These are phyloP conservation scores for Microcebus lehilahytsara DNA, from an alignment of 2,113 vertebrate species.

Conservation along the genomic window DNA sequence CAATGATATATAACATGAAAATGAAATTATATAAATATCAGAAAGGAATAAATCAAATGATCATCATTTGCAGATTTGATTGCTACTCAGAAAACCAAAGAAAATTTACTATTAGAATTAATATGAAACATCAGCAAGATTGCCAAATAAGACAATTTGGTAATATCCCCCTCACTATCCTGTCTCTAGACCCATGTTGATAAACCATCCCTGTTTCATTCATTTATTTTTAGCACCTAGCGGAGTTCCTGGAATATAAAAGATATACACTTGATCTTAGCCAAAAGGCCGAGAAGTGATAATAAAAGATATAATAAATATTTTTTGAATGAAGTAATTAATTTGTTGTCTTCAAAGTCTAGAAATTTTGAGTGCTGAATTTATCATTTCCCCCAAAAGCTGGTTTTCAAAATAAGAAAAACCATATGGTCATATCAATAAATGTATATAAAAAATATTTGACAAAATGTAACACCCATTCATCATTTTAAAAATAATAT, in stretches of 20 bases:
- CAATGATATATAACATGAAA: not conserved
- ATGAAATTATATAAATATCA: conserved; percentile 26
- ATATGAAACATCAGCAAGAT: not conserved
- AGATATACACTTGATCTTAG: not conserved
- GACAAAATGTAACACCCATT: not conserved
- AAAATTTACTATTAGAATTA: not conserved
- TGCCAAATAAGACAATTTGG: not conserved
- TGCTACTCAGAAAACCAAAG: not conserved
- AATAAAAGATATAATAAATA: not conserved
- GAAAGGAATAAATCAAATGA: not conserved
- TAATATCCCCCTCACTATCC: not conserved
- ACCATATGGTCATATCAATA: not conserved
- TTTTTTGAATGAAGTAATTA: not conserved
- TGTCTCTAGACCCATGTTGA: not conserved
- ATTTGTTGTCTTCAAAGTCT: not conserved
- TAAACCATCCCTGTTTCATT: not conserved
- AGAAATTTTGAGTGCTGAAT: not conserved
- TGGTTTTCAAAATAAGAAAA: conserved; percentile 24
- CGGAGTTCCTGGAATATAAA: not conserved
- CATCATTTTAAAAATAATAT: not conserved
- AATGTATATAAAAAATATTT: not conserved
- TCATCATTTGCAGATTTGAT: not conserved
- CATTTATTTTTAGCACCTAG: not conserved
- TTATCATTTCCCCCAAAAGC: not conserved
- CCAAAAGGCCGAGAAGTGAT: too few relatives aligned